A percentile compares a stretch with the other conserved stretches of the same genome.
Conservation (phyloP, 2,888 invertebrate genomes). For the Abrostola triplasia region DNA sequence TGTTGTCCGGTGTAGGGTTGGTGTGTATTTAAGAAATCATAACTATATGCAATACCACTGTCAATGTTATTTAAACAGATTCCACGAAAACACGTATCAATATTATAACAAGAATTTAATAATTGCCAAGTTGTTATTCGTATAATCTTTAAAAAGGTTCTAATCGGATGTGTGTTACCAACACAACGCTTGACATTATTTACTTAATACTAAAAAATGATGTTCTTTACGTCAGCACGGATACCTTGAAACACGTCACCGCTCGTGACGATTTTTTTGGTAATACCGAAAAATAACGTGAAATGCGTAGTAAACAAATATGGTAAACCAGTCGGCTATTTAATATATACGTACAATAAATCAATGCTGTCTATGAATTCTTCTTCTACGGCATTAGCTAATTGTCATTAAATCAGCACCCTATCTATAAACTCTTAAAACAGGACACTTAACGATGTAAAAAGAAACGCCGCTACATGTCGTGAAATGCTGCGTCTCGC, state of each 20-base stretch:
- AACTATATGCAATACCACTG: too few species aligned
- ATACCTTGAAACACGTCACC: constrained; percentile 32
- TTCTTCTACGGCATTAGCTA: not conserved
- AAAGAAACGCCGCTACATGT: too few species aligned
- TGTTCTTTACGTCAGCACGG: constrained; percentile 18
- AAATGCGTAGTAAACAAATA: constrained; percentile 27
- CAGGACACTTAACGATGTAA: too few species aligned
- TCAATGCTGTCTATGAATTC: constrained; percentile 7
- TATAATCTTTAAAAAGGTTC: constrained; percentile 9
- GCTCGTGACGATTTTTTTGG: constrained; percentile 23
- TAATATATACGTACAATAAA: constrained; percentile 11
- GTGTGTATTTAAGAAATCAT: too few species aligned
- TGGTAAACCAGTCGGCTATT: constrained; percentile 20
- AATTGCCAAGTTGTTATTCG: not conserved
- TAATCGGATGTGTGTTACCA: constrained; percentile 24
- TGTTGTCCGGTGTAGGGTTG: too few species aligned
- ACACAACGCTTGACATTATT: constrained; percentile 30
- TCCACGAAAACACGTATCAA: not conserved
- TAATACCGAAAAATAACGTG: constrained; percentile 15
- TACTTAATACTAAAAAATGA: constrained; percentile 25
- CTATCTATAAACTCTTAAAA: too few species aligned
- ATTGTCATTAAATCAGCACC: not conserved
- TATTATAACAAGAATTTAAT: not conserved
- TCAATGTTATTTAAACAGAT: not conserved
- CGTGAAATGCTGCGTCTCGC: too few species aligned